Conservation (phyloP, 37 sponge, comb jelly and placozoan species). For the Ephydatia muelleri region DNA sequence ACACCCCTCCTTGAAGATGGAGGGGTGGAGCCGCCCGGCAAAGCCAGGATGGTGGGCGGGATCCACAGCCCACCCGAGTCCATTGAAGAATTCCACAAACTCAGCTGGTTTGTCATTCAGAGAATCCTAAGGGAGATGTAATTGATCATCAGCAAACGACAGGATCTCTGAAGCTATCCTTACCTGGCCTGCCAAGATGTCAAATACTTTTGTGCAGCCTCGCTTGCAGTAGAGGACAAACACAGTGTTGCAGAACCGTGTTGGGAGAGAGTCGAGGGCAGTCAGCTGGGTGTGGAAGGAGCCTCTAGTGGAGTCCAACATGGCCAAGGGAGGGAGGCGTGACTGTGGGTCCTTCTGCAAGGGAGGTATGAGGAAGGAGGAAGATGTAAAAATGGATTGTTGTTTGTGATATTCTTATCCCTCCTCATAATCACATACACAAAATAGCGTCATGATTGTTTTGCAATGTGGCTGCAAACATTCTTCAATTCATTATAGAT, state of each 20-base stretch:
- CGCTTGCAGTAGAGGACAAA: constrained; percentile 80
- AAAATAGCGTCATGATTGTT: too few relatives aligned
- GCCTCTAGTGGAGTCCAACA: constrained; percentile 51
- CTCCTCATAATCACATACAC: too few relatives aligned
- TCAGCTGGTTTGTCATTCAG: constrained; percentile 53
- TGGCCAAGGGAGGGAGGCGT: constrained; percentile 18
- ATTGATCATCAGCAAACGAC: not conserved
- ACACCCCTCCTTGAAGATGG: not conserved
- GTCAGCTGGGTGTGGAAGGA: constrained; percentile 46
- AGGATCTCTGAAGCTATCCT: not conserved
- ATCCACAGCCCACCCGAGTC: constrained; percentile 89
- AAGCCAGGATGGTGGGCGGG: constrained; percentile 76
- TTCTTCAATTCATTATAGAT: too few relatives aligned
- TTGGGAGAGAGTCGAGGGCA: constrained; percentile 73
- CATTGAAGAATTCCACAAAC: constrained; percentile 68
- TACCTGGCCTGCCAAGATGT: constrained; percentile 70
- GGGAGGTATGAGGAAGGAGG: too few relatives aligned
- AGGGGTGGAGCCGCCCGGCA: constrained; percentile 65
- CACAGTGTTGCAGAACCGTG: constrained; percentile 77
- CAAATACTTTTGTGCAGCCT: constrained; percentile 58
- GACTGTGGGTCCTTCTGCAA: not conserved
- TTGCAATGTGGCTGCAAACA: too few relatives aligned
- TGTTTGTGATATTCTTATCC: too few relatives aligned
- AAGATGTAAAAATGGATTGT: too few relatives aligned
- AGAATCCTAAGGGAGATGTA: not conserved